phyloP scores from a whole-genome alignment of 2,888 invertebrate species.

The Thumatha senex region DNA sequence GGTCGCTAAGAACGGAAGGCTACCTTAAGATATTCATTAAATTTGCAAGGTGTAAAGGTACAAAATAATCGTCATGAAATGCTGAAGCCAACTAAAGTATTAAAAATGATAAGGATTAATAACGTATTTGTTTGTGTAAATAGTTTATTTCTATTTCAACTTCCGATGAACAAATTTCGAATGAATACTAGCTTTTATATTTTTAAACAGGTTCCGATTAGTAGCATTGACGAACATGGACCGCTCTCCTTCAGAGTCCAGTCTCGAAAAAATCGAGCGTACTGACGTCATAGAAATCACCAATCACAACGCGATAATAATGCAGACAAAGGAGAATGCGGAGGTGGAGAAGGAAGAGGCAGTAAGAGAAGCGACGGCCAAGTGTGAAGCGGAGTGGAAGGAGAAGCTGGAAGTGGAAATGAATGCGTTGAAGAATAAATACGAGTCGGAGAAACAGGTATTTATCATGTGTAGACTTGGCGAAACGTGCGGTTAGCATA shows the following conservation, averaged over 20 bases:
- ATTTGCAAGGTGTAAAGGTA: too few relatives aligned
- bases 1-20: too few relatives aligned
- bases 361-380: slow-evolving; percentile 76
- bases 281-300: slow-evolving; percentile 85
- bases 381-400: slow-evolving; percentile 84
- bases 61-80: too few relatives aligned
- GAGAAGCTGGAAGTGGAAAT: slow-evolving; percentile 69
- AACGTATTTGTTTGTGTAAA: too few relatives aligned
- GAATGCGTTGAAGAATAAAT: slow-evolving; percentile 64
- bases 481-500: background rate
- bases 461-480: slow-evolving; percentile 1
- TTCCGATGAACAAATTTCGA: too few relatives aligned
- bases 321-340: slow-evolving; percentile 87
- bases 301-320: slow-evolving; percentile 86
- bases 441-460: slow-evolving; percentile 82
- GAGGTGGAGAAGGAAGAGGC: slow-evolving; percentile 84
- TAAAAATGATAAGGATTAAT: too few relatives aligned
- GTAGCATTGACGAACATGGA: slow-evolving; percentile 90
- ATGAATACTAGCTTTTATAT: background rate
- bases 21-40: too few relatives aligned
- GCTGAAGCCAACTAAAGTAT: too few relatives aligned
- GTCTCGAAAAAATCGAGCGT: slow-evolving; percentile 89
- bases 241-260: slow-evolving; percentile 90
- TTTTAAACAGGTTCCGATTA: slow-evolving; percentile 83
- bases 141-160: too few relatives aligned